Conservation (phyloP, 2,888 invertebrate species). For the Cheilosia grossa region DNA sequence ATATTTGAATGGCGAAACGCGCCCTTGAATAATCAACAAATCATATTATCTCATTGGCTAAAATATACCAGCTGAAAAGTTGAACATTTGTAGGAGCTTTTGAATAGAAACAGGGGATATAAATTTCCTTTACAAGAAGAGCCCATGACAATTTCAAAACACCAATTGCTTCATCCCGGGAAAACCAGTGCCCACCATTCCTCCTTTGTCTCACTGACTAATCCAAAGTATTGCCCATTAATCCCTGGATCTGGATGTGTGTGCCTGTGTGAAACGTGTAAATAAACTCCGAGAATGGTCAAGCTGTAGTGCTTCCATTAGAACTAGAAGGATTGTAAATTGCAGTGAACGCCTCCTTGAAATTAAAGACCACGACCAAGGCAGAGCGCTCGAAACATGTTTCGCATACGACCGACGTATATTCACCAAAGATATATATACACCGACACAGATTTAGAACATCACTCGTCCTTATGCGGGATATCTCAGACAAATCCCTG, state of each 20-base stretch:
- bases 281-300: slow-evolving; percentile 13
- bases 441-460: slow-evolving; percentile 26
- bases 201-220: not conserved
- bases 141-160: too few species aligned
- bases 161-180: not conserved
- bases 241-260: not conserved
- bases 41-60: too few species aligned
- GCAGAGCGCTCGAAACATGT: slow-evolving; percentile 1
- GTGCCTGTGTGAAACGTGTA: not conserved
- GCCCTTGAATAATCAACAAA: too few species aligned
- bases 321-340: slow-evolving; percentile 34
- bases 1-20: too few species aligned
- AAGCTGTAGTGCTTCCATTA: slow-evolving; percentile 22
- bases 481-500: slow-evolving; percentile 39
- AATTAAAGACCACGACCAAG: slow-evolving; percentile 19
- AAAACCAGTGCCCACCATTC: not conserved
- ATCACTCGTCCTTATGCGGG: slow-evolving; percentile 45
- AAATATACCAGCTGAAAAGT: too few species aligned
- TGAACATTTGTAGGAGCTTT: too few species aligned
- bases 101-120: too few species aligned
- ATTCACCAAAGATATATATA: not conserved
- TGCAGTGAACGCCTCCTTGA: not conserved
- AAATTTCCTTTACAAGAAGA: too few species aligned
- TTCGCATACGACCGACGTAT: not conserved
- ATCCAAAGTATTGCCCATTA: slow-evolving; percentile 7